Conservation (phyloP, 2,113 vertebrate species). For the Lycaon pictus region DNA sequence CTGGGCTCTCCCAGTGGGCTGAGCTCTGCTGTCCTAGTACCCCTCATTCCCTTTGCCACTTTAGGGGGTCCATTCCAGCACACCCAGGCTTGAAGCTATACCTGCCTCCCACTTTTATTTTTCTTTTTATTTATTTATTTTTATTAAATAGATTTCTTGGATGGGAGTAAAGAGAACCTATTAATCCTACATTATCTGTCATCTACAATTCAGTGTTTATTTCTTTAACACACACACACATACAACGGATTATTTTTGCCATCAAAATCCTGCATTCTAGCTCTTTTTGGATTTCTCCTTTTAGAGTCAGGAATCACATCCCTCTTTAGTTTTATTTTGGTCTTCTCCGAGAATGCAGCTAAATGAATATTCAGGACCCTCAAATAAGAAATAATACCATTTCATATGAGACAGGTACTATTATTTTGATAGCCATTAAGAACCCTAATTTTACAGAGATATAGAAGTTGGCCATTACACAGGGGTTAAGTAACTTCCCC, state of each 20-base stretch:
- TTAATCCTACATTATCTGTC: slow-evolving; percentile 23
- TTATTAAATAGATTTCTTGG: slow-evolving; percentile 2
- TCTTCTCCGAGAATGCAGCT: background rate
- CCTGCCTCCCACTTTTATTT: background rate
- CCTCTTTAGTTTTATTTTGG: slow-evolving; percentile 1
- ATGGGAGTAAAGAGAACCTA: background rate
- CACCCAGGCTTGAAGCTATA: background rate
- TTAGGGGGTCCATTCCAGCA: background rate
- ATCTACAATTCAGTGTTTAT: background rate
- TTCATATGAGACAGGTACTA: background rate
- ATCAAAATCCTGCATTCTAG: background rate
- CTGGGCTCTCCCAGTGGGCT: fast-evolving
- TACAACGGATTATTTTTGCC: background rate
- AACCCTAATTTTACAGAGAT: background rate
- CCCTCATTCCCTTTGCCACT: background rate
- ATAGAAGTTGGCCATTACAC: background rate
- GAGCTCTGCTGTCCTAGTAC: background rate
- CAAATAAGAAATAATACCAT: background rate
- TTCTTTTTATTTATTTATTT: background rate
- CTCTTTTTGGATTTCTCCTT: background rate
- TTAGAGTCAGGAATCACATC: background rate
- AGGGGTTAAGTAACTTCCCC: background rate
- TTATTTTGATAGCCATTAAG: background rate
- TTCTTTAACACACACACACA: slow-evolving; percentile 8
- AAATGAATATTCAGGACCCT: background rate